Evolutionary conservation across 2,113 vertebrate species (phyloP).

Genomic region (Alligator sinensis): DNA sequence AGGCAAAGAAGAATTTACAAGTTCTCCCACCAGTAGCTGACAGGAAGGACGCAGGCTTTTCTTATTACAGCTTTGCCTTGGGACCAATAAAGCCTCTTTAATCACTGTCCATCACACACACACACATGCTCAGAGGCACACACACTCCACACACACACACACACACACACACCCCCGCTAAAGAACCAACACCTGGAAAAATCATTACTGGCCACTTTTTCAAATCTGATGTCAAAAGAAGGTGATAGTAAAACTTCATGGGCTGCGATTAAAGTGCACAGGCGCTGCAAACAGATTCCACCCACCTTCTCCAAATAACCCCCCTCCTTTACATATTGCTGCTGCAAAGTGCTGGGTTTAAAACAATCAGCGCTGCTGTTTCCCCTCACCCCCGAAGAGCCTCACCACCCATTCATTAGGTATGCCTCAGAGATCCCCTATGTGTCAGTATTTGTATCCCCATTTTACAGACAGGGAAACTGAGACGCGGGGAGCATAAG

Average conservation of each 20-base stretch:
- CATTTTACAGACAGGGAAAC: not conserved
- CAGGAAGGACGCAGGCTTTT: slow-evolving; percentile 49
- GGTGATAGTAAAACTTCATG: not conserved
- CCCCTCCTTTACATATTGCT: not conserved
- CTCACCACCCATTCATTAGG: not conserved
- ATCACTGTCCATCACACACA: not conserved
- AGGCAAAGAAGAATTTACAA: not conserved
- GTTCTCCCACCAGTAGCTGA: not conserved
- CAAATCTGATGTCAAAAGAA: not conserved
- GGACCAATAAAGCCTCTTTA: slow-evolving; percentile 59
- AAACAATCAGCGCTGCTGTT: not conserved
- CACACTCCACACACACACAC: not conserved
- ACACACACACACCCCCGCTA: not conserved
- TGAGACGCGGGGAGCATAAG: not conserved
- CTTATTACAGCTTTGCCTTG: slow-evolving; percentile 30
- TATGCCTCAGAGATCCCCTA: too few relatives aligned
- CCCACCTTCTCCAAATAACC: not conserved
- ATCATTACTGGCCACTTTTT: slow-evolving; percentile 27
- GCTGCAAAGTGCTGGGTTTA: not conserved
- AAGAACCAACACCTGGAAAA: slow-evolving; percentile 48
- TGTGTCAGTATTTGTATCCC: not conserved
- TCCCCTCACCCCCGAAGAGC: not conserved
- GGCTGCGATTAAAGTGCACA: rapidly evolving
- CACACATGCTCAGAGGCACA: not conserved
- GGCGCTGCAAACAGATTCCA: not conserved